phyloP scores from a whole-genome alignment of 2,888 invertebrate species.

The Halictus ligatus region DNA sequence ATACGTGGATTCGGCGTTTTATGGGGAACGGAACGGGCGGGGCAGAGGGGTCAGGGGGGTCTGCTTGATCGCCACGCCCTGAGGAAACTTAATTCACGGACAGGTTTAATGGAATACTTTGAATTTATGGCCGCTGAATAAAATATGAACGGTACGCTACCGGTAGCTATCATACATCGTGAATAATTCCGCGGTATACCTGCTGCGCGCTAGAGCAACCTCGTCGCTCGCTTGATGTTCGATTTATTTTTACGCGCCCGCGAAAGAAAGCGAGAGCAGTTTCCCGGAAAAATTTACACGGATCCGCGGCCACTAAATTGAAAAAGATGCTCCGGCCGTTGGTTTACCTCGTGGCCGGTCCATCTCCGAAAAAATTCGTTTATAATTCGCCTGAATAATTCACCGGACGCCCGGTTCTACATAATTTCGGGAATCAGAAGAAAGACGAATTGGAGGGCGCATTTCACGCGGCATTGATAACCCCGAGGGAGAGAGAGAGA shows the following conservation, averaged over 20 bases:
- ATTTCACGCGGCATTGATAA: neutral
- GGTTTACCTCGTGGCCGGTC: neutral
- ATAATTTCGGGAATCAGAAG: neutral
- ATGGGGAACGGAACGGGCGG: neutral
- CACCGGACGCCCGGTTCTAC: neutral
- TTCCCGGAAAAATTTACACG: neutral
- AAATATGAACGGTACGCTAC: slow-evolving; percentile 61
- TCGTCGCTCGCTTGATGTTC: slow-evolving; percentile 1
- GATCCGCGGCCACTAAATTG: neutral
- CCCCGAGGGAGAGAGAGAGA: too few relatives aligned
- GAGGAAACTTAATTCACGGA: slow-evolving; percentile 24
- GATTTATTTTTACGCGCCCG: slow-evolving; percentile 3
- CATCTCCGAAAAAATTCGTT: neutral
- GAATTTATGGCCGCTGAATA: slow-evolving; percentile 66
- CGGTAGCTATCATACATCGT: slow-evolving; percentile 49
- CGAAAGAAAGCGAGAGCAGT: neutral
- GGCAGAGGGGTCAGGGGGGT: neutral
- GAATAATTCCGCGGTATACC: slow-evolving; percentile 55
- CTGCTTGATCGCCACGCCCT: slow-evolving; percentile 29
- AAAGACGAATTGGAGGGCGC: neutral
- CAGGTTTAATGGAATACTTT: slow-evolving; percentile 59
- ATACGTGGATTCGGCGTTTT: neutral
- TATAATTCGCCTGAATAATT: slow-evolving; percentile 19
- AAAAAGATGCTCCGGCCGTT: neutral
- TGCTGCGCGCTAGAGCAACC: neutral